These are phyloP conservation scores for Clarias batrachus DNA, from an alignment of 2,113 vertebrate species.

Conservation along the genomic window DNA sequence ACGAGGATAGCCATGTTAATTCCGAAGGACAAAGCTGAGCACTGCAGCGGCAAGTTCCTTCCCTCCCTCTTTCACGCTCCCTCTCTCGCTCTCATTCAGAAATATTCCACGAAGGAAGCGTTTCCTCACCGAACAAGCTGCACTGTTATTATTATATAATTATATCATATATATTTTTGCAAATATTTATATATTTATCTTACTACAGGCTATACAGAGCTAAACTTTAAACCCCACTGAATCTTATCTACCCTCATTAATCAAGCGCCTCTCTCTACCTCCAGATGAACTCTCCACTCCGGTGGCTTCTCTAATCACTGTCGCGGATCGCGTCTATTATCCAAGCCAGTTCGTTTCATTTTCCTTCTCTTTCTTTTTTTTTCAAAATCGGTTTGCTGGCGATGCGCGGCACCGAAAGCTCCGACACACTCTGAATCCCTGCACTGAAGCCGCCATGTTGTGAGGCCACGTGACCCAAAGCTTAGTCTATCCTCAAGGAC, in stretches of 20 bases:
- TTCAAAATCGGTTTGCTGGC: neutral
- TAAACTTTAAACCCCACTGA: slow-evolving; percentile 43
- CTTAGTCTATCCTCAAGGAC: slow-evolving; percentile 55
- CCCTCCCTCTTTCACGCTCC: slow-evolving; percentile 5
- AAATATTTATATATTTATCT: no score
- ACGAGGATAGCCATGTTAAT: slow-evolving; percentile 76
- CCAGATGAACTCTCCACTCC: neutral
- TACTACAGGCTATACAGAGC: neutral
- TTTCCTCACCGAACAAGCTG: neutral
- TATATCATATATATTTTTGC: no score
- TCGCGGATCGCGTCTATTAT: neutral
- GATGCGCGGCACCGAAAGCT: slow-evolving; percentile 38
- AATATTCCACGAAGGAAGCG: slow-evolving; percentile 20
- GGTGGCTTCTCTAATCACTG: neutral
- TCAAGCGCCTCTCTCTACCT: neutral
- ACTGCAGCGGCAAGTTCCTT: slow-evolving; percentile 39
- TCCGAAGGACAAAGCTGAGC: slow-evolving; percentile 49
- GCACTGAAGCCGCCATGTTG: slow-evolving; percentile 76
- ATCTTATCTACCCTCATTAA: neutral
- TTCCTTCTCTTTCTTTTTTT: neutral
- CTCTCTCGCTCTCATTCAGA: slow-evolving; percentile 23
- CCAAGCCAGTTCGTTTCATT: neutral
- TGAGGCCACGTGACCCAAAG: slow-evolving; percentile 59
- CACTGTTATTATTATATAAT: no score
- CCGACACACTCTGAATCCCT: slow-evolving; percentile 65